A percentile compares a stretch with the other conserved stretches of the same genome.
Conservation (phyloP, 1,140 invertebrate species). For the Drosophila athabasca region DNA sequence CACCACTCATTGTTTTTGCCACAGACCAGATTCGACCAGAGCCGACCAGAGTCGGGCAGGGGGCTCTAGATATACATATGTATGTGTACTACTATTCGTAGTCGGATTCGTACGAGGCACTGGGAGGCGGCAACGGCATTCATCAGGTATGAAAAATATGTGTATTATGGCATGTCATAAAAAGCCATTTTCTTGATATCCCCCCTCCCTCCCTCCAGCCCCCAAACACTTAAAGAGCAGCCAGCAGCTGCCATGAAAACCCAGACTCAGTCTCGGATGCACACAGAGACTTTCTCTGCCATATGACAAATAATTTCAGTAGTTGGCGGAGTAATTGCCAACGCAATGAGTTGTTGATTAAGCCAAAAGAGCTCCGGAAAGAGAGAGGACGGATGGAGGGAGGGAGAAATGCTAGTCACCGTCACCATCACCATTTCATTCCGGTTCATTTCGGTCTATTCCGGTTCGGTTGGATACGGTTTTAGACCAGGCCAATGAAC, state of each 20-base stretch:
- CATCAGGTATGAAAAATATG: conserved; percentile 43
- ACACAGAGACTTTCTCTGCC: conserved; percentile 62
- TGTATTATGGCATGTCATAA: conserved; percentile 50
- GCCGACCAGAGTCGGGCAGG: conserved; percentile 21
- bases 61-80: conserved; percentile 39
- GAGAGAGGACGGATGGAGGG: conserved; percentile 13
- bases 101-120: not conserved
- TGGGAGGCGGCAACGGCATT: not conserved
- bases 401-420: conserved; percentile 54
- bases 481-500: conserved; percentile 68
- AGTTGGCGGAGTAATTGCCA: conserved; percentile 71
- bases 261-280: not conserved
- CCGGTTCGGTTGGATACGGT: conserved; percentile 13
- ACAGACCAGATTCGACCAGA: conserved; percentile 2
- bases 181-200: conserved; percentile 50
- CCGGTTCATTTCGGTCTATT: conserved; percentile 45
- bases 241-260: conserved; percentile 20
- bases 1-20: conserved; percentile 53
- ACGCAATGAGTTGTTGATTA: conserved; percentile 77
- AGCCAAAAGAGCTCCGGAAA: conserved; percentile 53
- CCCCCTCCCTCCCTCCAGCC: not conserved
- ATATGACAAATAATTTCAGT: conserved; percentile 76
- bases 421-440: conserved; percentile 51
- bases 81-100: not conserved
- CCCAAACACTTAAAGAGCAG: conserved; percentile 35